These are phyloP conservation scores for Tinamus guttatus DNA, from an alignment of 2,113 vertebrate species.

Conservation along the genomic window DNA sequence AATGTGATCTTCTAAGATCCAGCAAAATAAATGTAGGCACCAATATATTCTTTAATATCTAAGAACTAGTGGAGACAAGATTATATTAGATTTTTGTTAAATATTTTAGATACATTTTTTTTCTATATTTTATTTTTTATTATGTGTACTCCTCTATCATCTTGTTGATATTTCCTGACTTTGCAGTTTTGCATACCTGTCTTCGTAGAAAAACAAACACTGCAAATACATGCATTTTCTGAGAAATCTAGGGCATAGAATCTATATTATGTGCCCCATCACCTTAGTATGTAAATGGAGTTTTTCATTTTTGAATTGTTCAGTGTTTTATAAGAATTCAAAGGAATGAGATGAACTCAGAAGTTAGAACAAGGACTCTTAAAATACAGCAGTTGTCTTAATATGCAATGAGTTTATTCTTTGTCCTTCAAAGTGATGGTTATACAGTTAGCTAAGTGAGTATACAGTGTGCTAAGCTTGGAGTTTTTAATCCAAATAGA, in stretches of 20 bases:
- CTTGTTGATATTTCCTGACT: not conserved
- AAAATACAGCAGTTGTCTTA: not conserved
- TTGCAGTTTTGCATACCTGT: not conserved
- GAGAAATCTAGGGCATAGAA: not conserved
- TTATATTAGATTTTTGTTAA: not conserved
- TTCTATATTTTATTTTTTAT: not conserved
- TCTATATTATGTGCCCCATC: not conserved
- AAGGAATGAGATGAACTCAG: not conserved
- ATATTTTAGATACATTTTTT: not conserved
- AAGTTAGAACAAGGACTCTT: not conserved
- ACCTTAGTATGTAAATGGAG: not conserved
- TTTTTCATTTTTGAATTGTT: not conserved
- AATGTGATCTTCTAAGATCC: not conserved
- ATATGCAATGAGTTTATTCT: not conserved
- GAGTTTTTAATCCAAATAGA: not conserved
- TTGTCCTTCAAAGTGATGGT: not conserved
- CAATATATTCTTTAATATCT: not conserved
- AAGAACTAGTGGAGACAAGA: not conserved
- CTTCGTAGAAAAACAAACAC: not conserved
- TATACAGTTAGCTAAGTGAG: not conserved
- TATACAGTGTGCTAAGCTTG: not conserved
- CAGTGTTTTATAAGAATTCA: not conserved
- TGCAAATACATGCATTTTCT: not conserved
- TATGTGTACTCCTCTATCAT: not conserved
- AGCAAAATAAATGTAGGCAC: not conserved